These are phyloP conservation scores for Steromphala cineraria DNA, from an alignment of 2,888 invertebrate genomes.

Conservation along the genomic window DNA sequence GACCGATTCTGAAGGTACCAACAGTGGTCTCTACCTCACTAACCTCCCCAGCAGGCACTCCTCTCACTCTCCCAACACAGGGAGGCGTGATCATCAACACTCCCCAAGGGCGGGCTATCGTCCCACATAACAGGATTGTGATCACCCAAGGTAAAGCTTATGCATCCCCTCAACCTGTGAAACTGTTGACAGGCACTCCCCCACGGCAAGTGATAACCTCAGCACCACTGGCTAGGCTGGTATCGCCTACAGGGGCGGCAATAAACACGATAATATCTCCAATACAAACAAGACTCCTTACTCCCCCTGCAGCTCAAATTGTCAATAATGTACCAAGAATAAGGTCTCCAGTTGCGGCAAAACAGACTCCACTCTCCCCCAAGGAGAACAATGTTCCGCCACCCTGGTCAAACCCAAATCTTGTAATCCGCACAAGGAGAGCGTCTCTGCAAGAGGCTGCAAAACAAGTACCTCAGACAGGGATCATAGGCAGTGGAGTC, in stretches of 20 bases:
- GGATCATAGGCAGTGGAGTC: not conserved
- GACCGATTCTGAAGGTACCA: slow-evolving; percentile 16
- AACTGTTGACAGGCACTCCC: not conserved
- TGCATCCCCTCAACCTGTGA: slow-evolving; percentile 9
- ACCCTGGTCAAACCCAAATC: slow-evolving; percentile 75
- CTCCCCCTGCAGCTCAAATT: not conserved
- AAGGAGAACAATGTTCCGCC: slow-evolving; percentile 48
- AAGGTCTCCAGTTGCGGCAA: slow-evolving; percentile 23
- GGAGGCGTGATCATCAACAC: not conserved
- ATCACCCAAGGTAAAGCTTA: slow-evolving; percentile 15
- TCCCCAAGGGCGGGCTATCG: not conserved
- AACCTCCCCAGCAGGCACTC: not conserved
- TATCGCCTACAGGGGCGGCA: not conserved
- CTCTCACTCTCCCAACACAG: not conserved
- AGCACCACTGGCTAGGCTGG: not conserved
- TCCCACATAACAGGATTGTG: slow-evolving; percentile 16
- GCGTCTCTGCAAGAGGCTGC: slow-evolving; percentile 51
- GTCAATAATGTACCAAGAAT: slow-evolving; percentile 10
- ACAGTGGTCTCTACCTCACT: not conserved
- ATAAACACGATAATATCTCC: not conserved
- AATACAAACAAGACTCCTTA: not conserved
- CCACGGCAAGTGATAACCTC: not conserved
- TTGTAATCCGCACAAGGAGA: slow-evolving; percentile 73
- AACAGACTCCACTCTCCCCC: slow-evolving; percentile 13
- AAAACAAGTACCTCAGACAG: not conserved